Evolutionary conservation across 2,888 invertebrate genomes (phyloP), one percentile per base, ranked within the genome.

Genomic region (Embidobia sp.): DNA sequence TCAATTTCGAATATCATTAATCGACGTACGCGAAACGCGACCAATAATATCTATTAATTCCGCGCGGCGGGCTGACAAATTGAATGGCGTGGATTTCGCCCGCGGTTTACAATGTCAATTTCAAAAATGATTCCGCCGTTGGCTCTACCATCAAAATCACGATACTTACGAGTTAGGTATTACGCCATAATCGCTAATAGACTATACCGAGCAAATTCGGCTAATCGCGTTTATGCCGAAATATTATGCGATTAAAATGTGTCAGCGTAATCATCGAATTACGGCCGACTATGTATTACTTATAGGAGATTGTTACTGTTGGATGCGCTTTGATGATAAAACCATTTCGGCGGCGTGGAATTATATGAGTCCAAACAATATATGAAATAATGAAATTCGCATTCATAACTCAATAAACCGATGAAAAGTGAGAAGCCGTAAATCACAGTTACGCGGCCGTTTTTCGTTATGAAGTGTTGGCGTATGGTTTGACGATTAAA

Each of bases 241-340:
- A 70, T 72, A 72, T 77, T 66, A 72, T 55, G 44, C 64, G 49
- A 76, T 76, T 76, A 70, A 76, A 70, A 53, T 63, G 61, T 53
- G 53, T 31, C 31, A 33, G 53, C 46, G 19, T 29, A 53, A 72
- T 72, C 37, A 63, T 53, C 70, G 53, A 72, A 63, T 63, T 63
- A 61, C 29, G 44, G 19, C 13, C 44, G 27, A 1, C 29, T 53
- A 57, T 72, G 63, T 63, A 53, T 70, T 61, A 61, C 61, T 70
- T 70, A 61, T 44, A 42, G 44, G 40, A 49, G 48, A 31, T 44
- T 51, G 57, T 44, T 59, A 31, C 55, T 16, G 37, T 44, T 53
- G 3, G 48, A 10, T 26, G 48, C 31, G 29, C 27, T 67, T 49
- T 35, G 40, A 69, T 49, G 29, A 15, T 18, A 19, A 37, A 55